Evolutionary conservation across 2,797 vertebrate species (phyloP).

Genomic region (Meriones psammophilus): DNA sequence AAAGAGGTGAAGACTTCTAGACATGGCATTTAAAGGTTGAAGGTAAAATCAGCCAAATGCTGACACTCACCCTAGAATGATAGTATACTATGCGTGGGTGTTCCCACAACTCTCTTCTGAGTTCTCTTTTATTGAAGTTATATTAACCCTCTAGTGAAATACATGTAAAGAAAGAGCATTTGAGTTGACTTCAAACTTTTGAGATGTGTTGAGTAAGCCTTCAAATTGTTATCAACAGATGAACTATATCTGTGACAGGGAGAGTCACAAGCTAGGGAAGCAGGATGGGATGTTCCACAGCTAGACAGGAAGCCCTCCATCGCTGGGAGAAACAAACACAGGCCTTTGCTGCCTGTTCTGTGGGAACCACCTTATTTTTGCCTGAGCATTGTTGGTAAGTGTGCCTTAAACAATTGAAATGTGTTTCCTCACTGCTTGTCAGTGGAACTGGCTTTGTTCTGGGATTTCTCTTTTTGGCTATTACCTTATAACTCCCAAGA

Average conservation of each 20-base stretch:
- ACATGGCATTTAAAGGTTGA: constrained; percentile 6
- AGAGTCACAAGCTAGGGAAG: neutral
- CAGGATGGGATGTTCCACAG: neutral
- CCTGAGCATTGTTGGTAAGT: neutral
- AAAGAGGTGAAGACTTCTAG: neutral
- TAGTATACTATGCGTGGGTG: neutral
- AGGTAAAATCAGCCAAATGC: constrained; percentile 28
- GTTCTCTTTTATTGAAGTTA: constrained; percentile 14
- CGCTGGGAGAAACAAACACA: neutral
- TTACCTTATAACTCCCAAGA: neutral
- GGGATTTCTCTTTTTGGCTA: neutral
- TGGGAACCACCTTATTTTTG: neutral
- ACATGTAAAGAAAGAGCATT: neutral
- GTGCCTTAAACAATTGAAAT: neutral
- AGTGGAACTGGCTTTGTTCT: neutral
- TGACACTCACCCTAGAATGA: constrained; percentile 3
- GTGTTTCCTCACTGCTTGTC: neutral
- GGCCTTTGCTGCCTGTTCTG: neutral
- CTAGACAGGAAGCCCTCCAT: neutral
- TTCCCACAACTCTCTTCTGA: constrained; percentile 20
- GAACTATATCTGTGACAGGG: neutral
- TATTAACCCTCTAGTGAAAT: constrained; percentile 11
- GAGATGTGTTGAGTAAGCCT: neutral
- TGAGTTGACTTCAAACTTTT: constrained; percentile 32
- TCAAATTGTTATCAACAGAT: neutral